phyloP scores from a whole-genome alignment of 2,113 vertebrate genomes.

The Egretta garzetta region DNA sequence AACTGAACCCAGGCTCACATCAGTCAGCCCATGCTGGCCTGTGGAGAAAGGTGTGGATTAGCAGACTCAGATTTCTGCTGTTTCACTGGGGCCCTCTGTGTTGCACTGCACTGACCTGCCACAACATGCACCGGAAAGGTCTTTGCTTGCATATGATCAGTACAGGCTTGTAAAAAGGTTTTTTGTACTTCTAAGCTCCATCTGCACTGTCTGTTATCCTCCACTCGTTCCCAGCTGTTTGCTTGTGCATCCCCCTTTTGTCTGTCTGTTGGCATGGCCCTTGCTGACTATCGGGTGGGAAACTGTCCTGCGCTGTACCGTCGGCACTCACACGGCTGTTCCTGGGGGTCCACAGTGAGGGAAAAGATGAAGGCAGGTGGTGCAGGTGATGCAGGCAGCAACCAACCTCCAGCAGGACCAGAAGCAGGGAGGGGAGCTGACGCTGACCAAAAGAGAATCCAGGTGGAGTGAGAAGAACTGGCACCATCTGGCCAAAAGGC shows the following conservation, averaged over 20 bases:
- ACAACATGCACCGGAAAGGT: neutral
- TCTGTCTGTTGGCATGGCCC: rapidly evolving
- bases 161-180: neutral
- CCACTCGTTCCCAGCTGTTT: rapidly evolving
- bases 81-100: neutral
- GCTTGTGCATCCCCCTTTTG: neutral
- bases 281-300: rapidly evolving
- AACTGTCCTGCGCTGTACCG: rapidly evolving
- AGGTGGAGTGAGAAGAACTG: neutral
- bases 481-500: neutral
- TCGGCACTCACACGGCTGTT: neutral
- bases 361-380: neutral
- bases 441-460: neutral
- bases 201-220: neutral
- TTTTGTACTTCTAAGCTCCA: neutral
- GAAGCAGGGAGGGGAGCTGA: neutral
- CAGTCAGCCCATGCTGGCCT: neutral
- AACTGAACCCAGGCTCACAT: neutral
- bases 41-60: neutral
- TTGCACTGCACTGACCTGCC: neutral
- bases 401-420: neutral
- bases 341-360: neutral
- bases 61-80: neutral
- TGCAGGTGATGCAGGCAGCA: neutral
- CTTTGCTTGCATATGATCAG: rapidly evolving